Evolutionary conservation across 2,797 vertebrate genomes (phyloP).

Genomic region (Acridotheres tristis): DNA sequence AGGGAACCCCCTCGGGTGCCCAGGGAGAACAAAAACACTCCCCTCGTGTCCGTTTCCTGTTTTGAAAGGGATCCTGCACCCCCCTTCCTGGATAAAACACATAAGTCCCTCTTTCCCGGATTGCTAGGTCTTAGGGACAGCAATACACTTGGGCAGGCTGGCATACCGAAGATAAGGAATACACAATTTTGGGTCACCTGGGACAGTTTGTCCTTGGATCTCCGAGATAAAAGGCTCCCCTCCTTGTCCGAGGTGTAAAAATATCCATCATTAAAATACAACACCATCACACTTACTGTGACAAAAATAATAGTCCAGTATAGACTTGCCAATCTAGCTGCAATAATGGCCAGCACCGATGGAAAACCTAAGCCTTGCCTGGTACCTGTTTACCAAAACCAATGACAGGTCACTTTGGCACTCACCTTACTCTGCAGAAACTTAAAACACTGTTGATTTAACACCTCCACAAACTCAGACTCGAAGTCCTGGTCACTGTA

Average conservation of each 20-base stretch:
- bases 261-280: background rate
- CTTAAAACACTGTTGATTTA: slow-evolving; percentile 98
- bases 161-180: background rate
- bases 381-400: background rate
- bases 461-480: slow-evolving; percentile 96
- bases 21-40: background rate
- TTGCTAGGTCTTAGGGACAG: background rate
- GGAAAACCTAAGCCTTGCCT: background rate
- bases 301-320: background rate
- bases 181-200: background rate
- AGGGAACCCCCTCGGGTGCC: fast-evolving
- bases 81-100: background rate
- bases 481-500: slow-evolving; percentile 99
- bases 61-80: background rate
- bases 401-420: background rate
- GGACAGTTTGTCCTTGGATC: background rate
- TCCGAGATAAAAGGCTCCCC: background rate
- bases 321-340: background rate
- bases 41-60: fast-evolving
- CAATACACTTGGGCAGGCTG: background rate
- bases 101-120: fast-evolving
- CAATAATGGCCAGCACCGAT: background rate
- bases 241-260: background rate
- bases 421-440: slow-evolving; percentile 95
- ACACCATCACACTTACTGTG: background rate